Evolutionary conservation across 2,888 invertebrate species (phyloP).

Genomic region (Anthophora plumipes): DNA sequence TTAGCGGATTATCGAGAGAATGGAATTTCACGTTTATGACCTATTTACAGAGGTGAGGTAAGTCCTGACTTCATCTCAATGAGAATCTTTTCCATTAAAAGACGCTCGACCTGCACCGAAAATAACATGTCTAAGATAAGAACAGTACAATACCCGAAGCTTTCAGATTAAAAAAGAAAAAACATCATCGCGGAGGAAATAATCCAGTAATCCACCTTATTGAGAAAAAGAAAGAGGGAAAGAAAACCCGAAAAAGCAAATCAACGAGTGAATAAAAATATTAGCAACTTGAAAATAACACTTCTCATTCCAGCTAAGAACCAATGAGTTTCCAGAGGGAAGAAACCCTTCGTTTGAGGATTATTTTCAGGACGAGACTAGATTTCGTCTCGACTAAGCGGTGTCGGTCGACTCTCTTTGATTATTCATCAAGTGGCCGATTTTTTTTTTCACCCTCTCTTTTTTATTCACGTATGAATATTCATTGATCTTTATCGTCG

Average conservation of each 20-base stretch:
- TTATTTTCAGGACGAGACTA: slow-evolving; percentile 24
- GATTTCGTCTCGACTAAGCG: slow-evolving; percentile 38
- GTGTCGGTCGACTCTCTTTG: slow-evolving; percentile 42
- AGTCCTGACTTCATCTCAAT: too few species aligned
- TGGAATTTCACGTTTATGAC: background rate
- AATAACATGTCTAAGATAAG: too few species aligned
- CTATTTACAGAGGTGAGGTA: background rate
- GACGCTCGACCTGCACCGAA: too few species aligned
- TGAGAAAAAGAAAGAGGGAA: too few species aligned
- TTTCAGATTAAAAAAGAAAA: too few species aligned
- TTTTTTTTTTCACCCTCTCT: slow-evolving; percentile 36
- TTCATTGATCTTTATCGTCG: slow-evolving; percentile 60
- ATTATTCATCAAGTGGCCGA: slow-evolving; percentile 63
- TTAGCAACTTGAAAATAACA: background rate
- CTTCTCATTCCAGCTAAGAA: background rate
- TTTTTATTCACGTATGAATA: slow-evolving; percentile 40
- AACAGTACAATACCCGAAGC: too few species aligned
- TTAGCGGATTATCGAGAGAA: background rate
- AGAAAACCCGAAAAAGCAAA: too few species aligned
- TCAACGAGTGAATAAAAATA: background rate
- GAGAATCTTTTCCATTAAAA: too few species aligned
- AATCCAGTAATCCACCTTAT: too few species aligned
- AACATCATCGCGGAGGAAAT: too few species aligned
- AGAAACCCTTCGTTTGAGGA: background rate
- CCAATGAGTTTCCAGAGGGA: background rate